A percentile compares a stretch with the other conserved stretches of the same genome.
Evolutionary conservation across 2,797 vertebrate genomes (phyloP).

Genomic region (Coreius guichenoti): DNA sequence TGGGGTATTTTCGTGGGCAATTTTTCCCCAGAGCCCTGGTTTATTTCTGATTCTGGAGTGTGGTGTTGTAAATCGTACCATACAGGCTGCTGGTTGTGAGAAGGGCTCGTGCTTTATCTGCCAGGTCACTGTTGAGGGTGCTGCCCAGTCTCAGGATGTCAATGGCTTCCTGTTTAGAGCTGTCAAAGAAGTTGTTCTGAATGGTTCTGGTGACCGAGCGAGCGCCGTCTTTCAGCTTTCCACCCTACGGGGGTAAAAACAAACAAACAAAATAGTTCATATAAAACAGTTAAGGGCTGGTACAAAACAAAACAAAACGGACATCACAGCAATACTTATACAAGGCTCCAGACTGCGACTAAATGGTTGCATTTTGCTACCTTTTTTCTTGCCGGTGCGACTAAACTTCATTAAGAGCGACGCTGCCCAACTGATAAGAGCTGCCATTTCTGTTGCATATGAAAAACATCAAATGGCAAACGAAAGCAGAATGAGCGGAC

Average conservation of each 20-base stretch:
- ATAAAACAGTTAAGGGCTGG: neutral
- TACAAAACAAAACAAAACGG: neutral
- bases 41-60: neutral
- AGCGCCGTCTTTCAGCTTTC: slow-evolving; percentile 98
- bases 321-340: neutral
- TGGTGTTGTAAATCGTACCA: slow-evolving; percentile 76
- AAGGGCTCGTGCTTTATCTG: slow-evolving; percentile 97
- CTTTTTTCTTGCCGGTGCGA: no score
- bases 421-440: no score
- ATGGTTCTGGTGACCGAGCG: slow-evolving; percentile 98
- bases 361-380: no score
- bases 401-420: no score
- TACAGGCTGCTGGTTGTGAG: slow-evolving; percentile 97
- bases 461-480: neutral
- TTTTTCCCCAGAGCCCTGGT: neutral
- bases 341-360: no score
- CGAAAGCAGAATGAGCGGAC: neutral
- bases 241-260: slow-evolving; percentile 77
- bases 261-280: neutral
- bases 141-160: slow-evolving; percentile 96
- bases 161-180: slow-evolving; percentile 98
- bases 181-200: slow-evolving; percentile 99
- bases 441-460: no score
- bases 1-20: neutral
- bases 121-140: slow-evolving; percentile 97